Percentiles rank a stretch among this genome's conserved stretches.
Conservation (phyloP, 1,140 invertebrate species). For the Caerostris darwini region DNA sequence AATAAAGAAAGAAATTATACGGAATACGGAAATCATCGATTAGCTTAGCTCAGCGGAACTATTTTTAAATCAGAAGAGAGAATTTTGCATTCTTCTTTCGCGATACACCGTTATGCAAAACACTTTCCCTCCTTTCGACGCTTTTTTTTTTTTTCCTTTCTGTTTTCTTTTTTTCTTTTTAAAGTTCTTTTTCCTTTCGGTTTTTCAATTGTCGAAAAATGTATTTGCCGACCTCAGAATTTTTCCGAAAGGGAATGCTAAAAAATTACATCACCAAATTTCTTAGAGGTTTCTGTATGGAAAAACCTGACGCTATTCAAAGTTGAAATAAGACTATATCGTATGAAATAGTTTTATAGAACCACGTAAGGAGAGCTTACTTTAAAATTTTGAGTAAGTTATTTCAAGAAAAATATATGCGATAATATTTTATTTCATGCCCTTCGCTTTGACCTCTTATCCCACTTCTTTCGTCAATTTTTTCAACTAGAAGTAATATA, state of each 20-base stretch:
- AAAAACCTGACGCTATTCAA: conserved; percentile 26
- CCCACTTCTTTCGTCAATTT: background rate
- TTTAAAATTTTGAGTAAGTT: background rate
- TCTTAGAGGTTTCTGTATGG: background rate
- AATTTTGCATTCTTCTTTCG: conserved; percentile 65
- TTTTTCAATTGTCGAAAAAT: conserved; percentile 48
- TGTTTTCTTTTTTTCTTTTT: background rate
- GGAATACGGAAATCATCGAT: conserved; percentile 74
- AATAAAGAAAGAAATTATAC: conserved; percentile 42
- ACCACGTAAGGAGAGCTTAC: background rate
- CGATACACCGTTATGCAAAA: conserved; percentile 71
- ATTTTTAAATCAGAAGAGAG: conserved; percentile 71
- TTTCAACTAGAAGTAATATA: background rate
- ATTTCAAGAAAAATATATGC: conserved; percentile 5
- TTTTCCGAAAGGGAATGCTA: conserved; percentile 7
- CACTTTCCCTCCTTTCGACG: background rate
- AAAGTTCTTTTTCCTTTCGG: background rate
- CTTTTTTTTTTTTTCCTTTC: background rate
- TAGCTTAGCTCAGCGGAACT: conserved; percentile 66
- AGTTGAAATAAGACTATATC: background rate
- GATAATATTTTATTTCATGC: background rate
- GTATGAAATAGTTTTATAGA: conserved; percentile 21
- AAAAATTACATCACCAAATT: conserved; percentile 43
- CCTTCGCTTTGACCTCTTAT: background rate
- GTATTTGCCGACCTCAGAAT: conserved; percentile 47